Evolutionary conservation across 2,113 vertebrate species (phyloP), one percentile per base, ranked within the genome.

Genomic region (Rhinolophus sinicus): DNA sequence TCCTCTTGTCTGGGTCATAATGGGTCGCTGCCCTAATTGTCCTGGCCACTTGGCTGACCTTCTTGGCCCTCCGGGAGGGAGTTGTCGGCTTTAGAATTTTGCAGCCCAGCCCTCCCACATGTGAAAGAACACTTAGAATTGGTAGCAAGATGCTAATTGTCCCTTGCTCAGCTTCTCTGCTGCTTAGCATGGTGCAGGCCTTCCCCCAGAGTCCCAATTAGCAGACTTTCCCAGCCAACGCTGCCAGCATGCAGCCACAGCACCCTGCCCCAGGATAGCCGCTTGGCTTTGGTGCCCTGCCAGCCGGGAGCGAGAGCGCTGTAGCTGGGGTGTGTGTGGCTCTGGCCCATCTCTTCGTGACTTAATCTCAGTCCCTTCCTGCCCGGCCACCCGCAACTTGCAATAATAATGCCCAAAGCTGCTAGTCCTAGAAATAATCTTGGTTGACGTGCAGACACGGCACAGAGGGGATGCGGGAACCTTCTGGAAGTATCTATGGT

Each of bases 201-300:
- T 56, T 50, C 76, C 96, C 75, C 94, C 14, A 24, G 95, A 70
- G 97, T 82, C 76, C 85, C 93, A 95, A 94, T 98, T 96, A 97
- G 90, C 60, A 96, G 90, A 26, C 40, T 69, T 77, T 69, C 75
- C 60, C 8, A 75, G 94, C 11, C 70, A 72, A 86, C 62, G 19
- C 67, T 19, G 11, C 12, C 1, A 1, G 58, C 0, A 0, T 8
- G 64, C 15, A 10, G 86, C 67, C 15, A 5, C 19, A 1, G 28
- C 56, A 3, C 73, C 47, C 65, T 6, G 22, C 44, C 52, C 65
- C 24, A 0, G 87, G 50, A 56, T 38, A 30, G 69, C 40, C n/a
- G 5, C 67, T 19, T 0, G 2, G 76, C 77, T 54, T 22, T 0
- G 1, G 73, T 4, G 52, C 60, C 4, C 70, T 30, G 15, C 24